phyloP scores from a whole-genome alignment of 2,113 vertebrate species.

The Rhombomys opimus region DNA sequence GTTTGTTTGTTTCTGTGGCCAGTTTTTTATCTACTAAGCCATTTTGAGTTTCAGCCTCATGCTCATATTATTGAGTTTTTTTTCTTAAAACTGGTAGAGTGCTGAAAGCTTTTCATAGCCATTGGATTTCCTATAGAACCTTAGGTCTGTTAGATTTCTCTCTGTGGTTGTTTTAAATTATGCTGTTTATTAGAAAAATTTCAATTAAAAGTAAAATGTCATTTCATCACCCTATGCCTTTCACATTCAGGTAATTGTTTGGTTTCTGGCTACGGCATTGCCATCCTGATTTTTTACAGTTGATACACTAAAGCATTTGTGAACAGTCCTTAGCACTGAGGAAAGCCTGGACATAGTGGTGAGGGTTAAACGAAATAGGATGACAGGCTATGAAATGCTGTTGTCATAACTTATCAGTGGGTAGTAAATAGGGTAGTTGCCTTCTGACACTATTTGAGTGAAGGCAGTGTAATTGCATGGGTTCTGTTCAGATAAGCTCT shows the following conservation, averaged over 20 bases:
- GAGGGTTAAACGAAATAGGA: constrained; percentile 55
- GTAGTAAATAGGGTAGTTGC: constrained; percentile 63
- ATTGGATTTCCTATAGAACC: not conserved
- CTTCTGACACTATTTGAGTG: constrained; percentile 79
- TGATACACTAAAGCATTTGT: constrained; percentile 52
- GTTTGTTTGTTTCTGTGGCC: not conserved
- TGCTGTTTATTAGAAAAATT: constrained; percentile 35
- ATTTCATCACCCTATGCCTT: not conserved
- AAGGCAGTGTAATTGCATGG: constrained; percentile 74
- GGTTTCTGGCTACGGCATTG: constrained; percentile 39
- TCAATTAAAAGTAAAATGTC: constrained; percentile 28
- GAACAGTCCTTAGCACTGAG: constrained; percentile 69
- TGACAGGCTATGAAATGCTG: constrained; percentile 69
- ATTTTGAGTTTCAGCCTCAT: not conserved
- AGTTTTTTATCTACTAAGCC: not conserved
- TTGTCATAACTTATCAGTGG: constrained; percentile 74
- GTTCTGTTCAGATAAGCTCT: constrained; percentile 75
- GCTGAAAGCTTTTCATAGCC: not conserved
- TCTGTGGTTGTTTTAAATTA: constrained; percentile 50
- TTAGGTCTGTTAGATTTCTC: not conserved
- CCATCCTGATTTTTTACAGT: constrained; percentile 53
- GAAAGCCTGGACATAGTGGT: constrained; percentile 66
- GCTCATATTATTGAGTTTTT: not conserved
- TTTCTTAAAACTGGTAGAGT: not conserved
- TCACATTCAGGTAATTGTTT: constrained; percentile 35